Conservation (phyloP, 1,140 invertebrate genomes). For the Lithobius niger region DNA sequence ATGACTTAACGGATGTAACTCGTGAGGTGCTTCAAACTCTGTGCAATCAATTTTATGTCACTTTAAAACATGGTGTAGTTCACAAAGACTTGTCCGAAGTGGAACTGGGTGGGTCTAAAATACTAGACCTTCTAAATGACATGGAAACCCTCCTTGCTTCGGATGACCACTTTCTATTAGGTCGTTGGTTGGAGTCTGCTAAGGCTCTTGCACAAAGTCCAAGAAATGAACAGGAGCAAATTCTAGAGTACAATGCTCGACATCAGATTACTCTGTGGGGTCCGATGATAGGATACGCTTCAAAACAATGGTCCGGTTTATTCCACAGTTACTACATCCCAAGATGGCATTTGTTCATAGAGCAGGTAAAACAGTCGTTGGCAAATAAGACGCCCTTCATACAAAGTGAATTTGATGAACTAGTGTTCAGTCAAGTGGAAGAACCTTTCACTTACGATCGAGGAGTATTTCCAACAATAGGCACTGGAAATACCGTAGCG, state of each 20-base stretch:
- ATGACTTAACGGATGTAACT: slow-evolving; percentile 75
- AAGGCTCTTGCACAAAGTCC: slow-evolving; percentile 38
- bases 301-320: slow-evolving; percentile 75
- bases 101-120: background rate
- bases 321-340: slow-evolving; percentile 50
- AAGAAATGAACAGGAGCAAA: slow-evolving; percentile 35
- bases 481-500: slow-evolving; percentile 27
- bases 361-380: slow-evolving; percentile 14
- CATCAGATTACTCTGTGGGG: slow-evolving; percentile 91
- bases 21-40: slow-evolving; percentile 63
- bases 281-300: slow-evolving; percentile 77
- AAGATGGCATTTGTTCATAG: slow-evolving; percentile 53
- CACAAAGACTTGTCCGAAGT: slow-evolving; percentile 8
- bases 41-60: slow-evolving; percentile 49
- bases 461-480: slow-evolving; percentile 32
- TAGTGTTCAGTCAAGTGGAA: slow-evolving; percentile 50
- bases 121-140: slow-evolving; percentile 45
- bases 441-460: slow-evolving; percentile 46
- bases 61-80: slow-evolving; percentile 32
- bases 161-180: slow-evolving; percentile 52
- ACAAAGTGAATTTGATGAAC: slow-evolving; percentile 33
- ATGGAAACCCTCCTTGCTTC: slow-evolving; percentile 52
- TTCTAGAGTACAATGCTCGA: slow-evolving; percentile 68
- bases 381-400: slow-evolving; percentile 31
- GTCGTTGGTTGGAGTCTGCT: slow-evolving; percentile 55